Evolutionary conservation across 2,797 vertebrate species (phyloP), one percentile per base, ranked within the genome.

Genomic region (Rhinoraja longicauda): DNA sequence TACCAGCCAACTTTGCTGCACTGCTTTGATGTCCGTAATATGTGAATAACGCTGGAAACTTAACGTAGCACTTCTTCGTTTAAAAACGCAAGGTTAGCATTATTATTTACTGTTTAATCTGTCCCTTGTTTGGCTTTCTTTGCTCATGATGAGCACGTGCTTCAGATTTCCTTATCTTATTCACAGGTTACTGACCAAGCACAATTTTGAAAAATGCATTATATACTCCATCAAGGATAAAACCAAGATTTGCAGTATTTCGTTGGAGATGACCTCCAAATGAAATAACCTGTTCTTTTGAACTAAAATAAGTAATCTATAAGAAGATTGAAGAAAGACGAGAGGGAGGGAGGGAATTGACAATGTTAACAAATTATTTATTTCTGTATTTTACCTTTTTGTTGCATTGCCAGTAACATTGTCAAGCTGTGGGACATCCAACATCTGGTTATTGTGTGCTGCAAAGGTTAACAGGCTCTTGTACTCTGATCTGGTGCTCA

Each of bases 31-130:
- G 90, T 72, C 90, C 90, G 5, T 92, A 73, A 92, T 72, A 75
- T 92, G 90, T 92, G 90, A 92, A 92, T 92, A 92, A 92, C 39
- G 70, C 67, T 92, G 90, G 90, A 92, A 92, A 70, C 70, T 45
- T 92, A 92, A 57, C 24, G 90, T 92, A 92, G 72, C 70, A 53
- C 90, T 92, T 88, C 84, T 88, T 88, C 67, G 70, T 92, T 92
- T 79, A 79, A 45, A 70, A 73, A 29, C 7, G 45, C 90, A 73
- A 92, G 90, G 90, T 92, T 75, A 92, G 90, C 70, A 91, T 70
- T 53, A 92, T 72, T 92, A 92, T 72, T 92, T 73, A 73, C 70
- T 73, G 70, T 92, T 73, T 73, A 92, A 92, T 75, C 67, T 73
- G 39, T 29, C 70, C 45, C 32, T 19, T 91, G 70, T 88, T 88